Evolutionary conservation across 2,797 vertebrate genomes (phyloP), one percentile per base, ranked within the genome.

Genomic region (Chromis chromis): DNA sequence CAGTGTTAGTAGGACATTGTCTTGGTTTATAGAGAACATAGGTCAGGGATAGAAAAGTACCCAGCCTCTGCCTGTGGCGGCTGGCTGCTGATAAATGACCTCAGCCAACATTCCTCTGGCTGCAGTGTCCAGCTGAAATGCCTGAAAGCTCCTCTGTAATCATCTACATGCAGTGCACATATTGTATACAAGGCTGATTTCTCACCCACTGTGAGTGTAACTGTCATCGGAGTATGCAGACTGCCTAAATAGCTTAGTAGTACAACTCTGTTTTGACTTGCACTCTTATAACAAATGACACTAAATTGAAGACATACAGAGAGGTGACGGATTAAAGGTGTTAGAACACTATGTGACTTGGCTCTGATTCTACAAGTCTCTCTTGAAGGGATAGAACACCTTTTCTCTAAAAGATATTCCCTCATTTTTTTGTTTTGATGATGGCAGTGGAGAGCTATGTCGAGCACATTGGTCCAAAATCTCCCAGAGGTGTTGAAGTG

Each of bases 21-120:
- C 63, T 76, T 57, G 48, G 66, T 85, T 93, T 90, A 84, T 78
- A 79, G 73, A 79, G 73, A 81, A 82, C 81, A 75, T 77, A 85
- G 89, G 86, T 91, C 91, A 89, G 70, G 50, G 80, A 83, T 64
- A 79, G 83, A 44, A 78, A 69, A 75, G 68, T 66, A 72, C 65
- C 81, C 79, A 70, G 78, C 58, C 53, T 65, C 74, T 50, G 65
- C 68, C 68, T 81, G 76, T 65, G 58, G 79, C 6, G 50, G 77
- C 79, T 83, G 74, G 75, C 84, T 76, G 59, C 79, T 91, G 91
- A 91, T 89, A 74, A 85, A 90, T 82, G 75, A 87, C 86, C 86
- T 82, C 60, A 49, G 78, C 83, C 76, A 70, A 70, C 69, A 79
- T 86, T 46, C 82, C 70, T 80, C 63, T 33, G 53, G 85, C 68